Conservation (phyloP, 2,113 vertebrate genomes). For the Pimephales promelas region DNA sequence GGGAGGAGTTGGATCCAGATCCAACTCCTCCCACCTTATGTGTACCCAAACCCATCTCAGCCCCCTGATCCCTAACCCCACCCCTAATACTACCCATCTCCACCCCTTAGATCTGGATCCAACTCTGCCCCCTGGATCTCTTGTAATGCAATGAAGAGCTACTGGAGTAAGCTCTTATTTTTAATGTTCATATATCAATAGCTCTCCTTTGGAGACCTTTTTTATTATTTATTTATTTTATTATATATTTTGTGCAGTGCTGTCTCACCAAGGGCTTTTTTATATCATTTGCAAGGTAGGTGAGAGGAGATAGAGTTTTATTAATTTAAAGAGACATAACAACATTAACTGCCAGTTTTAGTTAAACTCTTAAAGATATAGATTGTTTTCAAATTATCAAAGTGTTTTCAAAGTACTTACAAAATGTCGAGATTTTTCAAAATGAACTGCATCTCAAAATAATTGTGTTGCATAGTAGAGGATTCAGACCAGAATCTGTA, state of each 20-base stretch:
- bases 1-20: too few species aligned
- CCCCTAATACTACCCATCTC: too few species aligned
- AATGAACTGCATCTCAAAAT: neutral
- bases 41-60: too few species aligned
- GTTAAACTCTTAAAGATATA: neutral
- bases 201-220: neutral
- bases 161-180: neutral
- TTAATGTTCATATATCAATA: constrained; percentile 6
- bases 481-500: neutral
- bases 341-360: neutral
- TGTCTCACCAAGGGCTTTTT: neutral
- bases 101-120: too few species aligned
- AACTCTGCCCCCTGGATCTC: too few species aligned
- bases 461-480: neutral
- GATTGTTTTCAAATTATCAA: neutral
- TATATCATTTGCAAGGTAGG: neutral
- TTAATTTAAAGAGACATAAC: neutral
- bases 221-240: too few species aligned
- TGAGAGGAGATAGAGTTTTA: constrained; percentile 4
- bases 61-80: too few species aligned
- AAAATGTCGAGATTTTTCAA: neutral
- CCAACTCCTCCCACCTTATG: too few species aligned
- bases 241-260: neutral
- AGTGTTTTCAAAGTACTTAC: neutral
- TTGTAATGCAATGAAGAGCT: too few species aligned